Conservation (phyloP, 2,888 invertebrate species). For the Mystacides longicornis region DNA sequence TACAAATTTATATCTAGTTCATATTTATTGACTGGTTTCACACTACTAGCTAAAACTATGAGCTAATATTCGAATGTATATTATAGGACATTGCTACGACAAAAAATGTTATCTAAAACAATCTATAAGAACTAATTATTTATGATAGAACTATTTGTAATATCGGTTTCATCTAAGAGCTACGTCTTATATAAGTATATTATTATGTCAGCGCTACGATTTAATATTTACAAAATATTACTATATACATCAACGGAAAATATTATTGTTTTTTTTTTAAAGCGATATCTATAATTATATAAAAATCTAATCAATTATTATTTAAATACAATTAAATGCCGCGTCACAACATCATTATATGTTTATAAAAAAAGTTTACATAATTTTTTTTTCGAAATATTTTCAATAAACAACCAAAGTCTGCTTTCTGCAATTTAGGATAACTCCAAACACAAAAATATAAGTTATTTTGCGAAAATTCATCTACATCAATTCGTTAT, state of each 20-base stretch:
- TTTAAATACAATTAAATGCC: background rate
- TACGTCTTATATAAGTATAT: background rate
- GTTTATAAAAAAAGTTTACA: too few relatives aligned
- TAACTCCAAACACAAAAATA: too few relatives aligned
- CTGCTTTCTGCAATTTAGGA: too few relatives aligned
- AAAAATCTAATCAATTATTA: too few relatives aligned
- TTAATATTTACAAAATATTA: constrained; percentile 4
- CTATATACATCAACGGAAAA: background rate
- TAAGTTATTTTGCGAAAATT: too few relatives aligned
- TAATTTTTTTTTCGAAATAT: too few relatives aligned
- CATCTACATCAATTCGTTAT: too few relatives aligned
- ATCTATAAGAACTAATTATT: background rate
- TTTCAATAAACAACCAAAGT: too few relatives aligned
- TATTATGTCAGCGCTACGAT: background rate
- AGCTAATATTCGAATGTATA: constrained; percentile 26
- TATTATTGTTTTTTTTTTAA: background rate
- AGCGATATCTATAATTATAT: too few relatives aligned
- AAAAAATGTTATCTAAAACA: constrained; percentile 10
- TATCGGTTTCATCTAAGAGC: background rate
- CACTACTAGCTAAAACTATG: constrained; percentile 24
- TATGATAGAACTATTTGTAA: background rate
- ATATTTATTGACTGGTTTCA: constrained; percentile 18
- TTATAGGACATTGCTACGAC: constrained; percentile 24
- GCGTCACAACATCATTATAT: too few relatives aligned
- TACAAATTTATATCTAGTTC: background rate